Evolutionary conservation across 2,888 invertebrate species (phyloP), one percentile per base, ranked within the genome.

Genomic region (Volucella zonaria): DNA sequence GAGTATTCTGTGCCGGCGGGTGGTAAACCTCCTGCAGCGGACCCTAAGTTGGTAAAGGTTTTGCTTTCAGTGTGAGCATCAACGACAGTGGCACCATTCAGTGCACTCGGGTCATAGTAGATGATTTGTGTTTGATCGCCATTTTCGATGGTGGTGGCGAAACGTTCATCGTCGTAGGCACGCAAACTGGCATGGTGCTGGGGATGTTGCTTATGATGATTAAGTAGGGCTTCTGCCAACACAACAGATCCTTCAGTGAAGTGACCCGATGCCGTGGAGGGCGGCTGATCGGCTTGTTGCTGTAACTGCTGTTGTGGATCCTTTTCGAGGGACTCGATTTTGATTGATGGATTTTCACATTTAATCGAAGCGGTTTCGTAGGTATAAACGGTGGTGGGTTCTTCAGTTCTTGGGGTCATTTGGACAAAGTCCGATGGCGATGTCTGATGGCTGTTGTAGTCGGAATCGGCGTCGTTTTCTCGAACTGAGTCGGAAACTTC

Each of bases 41-140:
- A 89, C 6, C 91, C 91, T 78, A 92, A 80, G 82, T 92, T 92
- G 11, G 91, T 91, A 70, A 91, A 92, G 0, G 92, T 92, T 86
- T 92, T 92, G 1, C 89, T 83, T 87, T 92, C 92, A 59, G 89
- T 89, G 6, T 87, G 89, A 51, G 90, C 88, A 64, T 91, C 91
- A 2, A 89, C 89, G 8, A 90, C 89, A 45, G 74, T 82, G 18
- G 87, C 67, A 1, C 78, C 73, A 23, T 86, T 85, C 1, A 82
- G 68, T 1, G 89, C 73, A 0, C 87, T 74, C 40, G 82, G 38
- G 15, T 91, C 90, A 64, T 90, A 91, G 81, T 89, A 90, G 8
- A 89, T 82, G 8, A 87, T 87, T 12, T 87, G 87, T 6, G 88
- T 82, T 6, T 88, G 87, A 23, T 85, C 87, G 12, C 89, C 89